Evolutionary conservation across 2,888 invertebrate species (phyloP).

Genomic region (Drosophila mettleri): DNA sequence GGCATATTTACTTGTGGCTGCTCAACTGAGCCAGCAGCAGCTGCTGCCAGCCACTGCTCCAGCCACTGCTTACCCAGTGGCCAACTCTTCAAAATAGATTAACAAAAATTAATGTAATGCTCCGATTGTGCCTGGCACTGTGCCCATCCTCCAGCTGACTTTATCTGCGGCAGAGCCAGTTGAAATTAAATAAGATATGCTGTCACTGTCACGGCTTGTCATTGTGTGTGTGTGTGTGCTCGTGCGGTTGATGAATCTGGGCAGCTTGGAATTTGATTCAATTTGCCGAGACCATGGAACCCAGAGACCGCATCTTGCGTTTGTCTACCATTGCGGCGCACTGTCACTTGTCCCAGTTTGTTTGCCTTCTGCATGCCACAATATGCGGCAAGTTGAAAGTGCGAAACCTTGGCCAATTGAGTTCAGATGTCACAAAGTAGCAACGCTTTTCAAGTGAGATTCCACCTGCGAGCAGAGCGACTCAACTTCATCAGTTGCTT

Average conservation of each 20-base stretch:
- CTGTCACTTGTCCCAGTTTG: slow-evolving; percentile 30
- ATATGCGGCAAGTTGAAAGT: slow-evolving; percentile 18
- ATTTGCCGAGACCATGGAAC: slow-evolving; percentile 49
- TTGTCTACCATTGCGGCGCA: slow-evolving; percentile 36
- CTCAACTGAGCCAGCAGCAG: slow-evolving; percentile 40
- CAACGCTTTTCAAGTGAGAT: too few species aligned
- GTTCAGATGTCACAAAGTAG: not conserved
- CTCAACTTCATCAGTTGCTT: too few species aligned
- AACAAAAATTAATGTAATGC: slow-evolving; percentile 78
- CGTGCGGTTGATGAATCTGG: slow-evolving; percentile 54
- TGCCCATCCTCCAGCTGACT: slow-evolving; percentile 31
- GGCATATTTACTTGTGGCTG: slow-evolving; percentile 76
- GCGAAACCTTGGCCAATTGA: slow-evolving; percentile 1
- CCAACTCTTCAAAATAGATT: slow-evolving; percentile 76
- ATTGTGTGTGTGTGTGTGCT: slow-evolving; percentile 21
- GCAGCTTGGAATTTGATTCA: slow-evolving; percentile 69
- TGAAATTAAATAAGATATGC: slow-evolving; percentile 77
- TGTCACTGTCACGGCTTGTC: slow-evolving; percentile 60
- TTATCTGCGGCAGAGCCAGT: slow-evolving; percentile 47
- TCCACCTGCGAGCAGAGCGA: too few species aligned
- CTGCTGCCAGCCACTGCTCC: not conserved
- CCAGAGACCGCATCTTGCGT: slow-evolving; percentile 41
- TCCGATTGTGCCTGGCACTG: slow-evolving; percentile 38
- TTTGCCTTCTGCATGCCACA: slow-evolving; percentile 42
- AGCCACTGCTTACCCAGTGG: slow-evolving; percentile 38